phyloP scores from a whole-genome alignment of 2,888 invertebrate genomes.

The Chesias legatella region DNA sequence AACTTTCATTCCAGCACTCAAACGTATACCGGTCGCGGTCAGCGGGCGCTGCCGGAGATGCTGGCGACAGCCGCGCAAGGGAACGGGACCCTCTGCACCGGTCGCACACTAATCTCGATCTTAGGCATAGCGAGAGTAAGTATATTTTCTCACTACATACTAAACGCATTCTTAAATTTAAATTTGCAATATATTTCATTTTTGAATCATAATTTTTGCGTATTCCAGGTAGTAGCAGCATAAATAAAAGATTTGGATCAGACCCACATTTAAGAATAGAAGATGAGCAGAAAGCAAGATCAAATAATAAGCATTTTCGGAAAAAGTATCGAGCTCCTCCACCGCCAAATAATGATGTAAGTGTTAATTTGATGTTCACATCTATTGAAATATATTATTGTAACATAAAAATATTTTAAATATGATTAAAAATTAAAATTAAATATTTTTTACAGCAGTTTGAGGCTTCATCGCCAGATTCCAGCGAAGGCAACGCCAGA shows the following conservation, averaged over 20 bases:
- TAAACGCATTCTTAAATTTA: background rate
- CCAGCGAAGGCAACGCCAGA: conserved; percentile 75
- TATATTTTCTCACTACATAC: conserved; percentile 7
- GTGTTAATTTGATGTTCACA: conserved; percentile 22
- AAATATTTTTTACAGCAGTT: conserved; percentile 46
- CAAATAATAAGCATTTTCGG: conserved; percentile 80
- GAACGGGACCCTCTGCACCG: conserved; percentile 72
- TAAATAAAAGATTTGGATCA: conserved; percentile 84
- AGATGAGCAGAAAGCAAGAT: conserved; percentile 62
- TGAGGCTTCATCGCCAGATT: conserved; percentile 81
- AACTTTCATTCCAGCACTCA: conserved; percentile 51
- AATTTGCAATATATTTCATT: background rate
- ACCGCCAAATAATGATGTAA: conserved; percentile 74
- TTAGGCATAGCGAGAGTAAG: conserved; percentile 63
- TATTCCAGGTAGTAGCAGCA: conserved; percentile 53
- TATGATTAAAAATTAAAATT: too few relatives aligned
- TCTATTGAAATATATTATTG: too few relatives aligned
- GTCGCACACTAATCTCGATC: conserved; percentile 71
- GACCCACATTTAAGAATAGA: conserved; percentile 84
- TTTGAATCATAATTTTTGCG: background rate
- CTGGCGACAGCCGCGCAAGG: conserved; percentile 48
- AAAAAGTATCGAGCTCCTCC: conserved; percentile 90
- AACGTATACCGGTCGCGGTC: conserved; percentile 71
- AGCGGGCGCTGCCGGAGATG: conserved; percentile 53
- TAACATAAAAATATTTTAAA: too few relatives aligned